These are phyloP conservation scores for Oreotragus oreotragus DNA, from an alignment of 2,113 vertebrate genomes.

Conservation along the genomic window DNA sequence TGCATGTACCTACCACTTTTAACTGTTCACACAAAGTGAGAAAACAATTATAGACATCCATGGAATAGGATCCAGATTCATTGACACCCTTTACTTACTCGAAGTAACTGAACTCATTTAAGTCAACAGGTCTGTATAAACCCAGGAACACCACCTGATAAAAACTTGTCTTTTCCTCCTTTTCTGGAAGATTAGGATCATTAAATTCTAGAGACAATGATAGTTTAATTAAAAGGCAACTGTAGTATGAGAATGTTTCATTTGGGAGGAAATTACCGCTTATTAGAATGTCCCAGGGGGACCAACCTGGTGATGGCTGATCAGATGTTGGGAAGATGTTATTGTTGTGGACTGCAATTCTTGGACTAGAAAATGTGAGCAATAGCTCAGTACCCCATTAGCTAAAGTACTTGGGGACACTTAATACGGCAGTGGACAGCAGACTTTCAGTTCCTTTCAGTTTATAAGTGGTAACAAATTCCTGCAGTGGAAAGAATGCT, in stretches of 20 bases:
- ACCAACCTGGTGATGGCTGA: not conserved
- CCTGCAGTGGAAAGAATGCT: not conserved
- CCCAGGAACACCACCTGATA: not conserved
- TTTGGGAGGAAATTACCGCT: conserved; percentile 1
- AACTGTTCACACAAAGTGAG: not conserved
- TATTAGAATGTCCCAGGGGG: not conserved
- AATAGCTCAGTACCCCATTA: not conserved
- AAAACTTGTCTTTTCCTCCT: not conserved
- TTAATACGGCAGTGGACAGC: not conserved
- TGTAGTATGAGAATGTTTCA: not conserved
- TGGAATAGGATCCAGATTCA: not conserved
- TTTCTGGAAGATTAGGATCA: conserved; percentile 22
- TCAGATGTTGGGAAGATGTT: not conserved
- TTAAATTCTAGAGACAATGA: conserved; percentile 21
- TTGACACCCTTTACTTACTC: not conserved
- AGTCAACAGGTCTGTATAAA: not conserved
- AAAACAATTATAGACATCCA: not conserved
- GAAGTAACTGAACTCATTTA: not conserved
- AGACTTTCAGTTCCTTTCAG: not conserved
- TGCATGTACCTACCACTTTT: not conserved
- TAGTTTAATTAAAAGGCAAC: conserved; percentile 55
- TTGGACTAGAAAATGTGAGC: not conserved
- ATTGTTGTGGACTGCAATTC: not conserved
- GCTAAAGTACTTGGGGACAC: not conserved
- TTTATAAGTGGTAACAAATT: not conserved